A percentile compares a stretch with the other conserved stretches of the same genome.
phyloP scores from a whole-genome alignment of 2,888 invertebrate genomes.

The Zhengitettix transpicula region DNA sequence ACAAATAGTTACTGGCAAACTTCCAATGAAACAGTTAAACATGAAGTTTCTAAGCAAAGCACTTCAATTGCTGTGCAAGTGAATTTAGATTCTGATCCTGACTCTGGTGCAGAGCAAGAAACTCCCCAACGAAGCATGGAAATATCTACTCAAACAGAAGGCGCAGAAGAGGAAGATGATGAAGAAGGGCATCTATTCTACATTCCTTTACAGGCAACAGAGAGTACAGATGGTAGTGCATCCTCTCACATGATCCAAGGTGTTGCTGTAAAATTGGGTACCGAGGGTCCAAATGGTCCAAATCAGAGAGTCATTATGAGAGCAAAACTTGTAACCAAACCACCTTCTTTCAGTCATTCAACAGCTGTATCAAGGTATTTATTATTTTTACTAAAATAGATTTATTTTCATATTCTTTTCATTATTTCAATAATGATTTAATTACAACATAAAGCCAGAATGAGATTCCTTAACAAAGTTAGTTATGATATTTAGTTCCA shows the following conservation, averaged over 20 bases:
- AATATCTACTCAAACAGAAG: slow-evolving; percentile 30
- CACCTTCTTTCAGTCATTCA: slow-evolving; percentile 26
- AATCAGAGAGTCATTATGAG: slow-evolving; percentile 44
- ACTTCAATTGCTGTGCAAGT: slow-evolving; percentile 37
- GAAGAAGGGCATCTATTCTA: slow-evolving; percentile 42
- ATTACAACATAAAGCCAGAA: neutral
- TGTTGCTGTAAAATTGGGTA: slow-evolving; percentile 45
- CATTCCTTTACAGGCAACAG: slow-evolving; percentile 37
- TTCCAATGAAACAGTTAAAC: no score
- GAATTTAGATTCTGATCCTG: slow-evolving; percentile 27
- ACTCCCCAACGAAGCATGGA: slow-evolving; percentile 22
- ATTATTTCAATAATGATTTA: neutral
- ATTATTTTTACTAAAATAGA: neutral
- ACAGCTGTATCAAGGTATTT: neutral
- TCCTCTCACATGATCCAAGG: slow-evolving; percentile 33
- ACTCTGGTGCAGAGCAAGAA: slow-evolving; percentile 11
- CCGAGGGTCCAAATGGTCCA: slow-evolving; percentile 42
- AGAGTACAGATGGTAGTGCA: slow-evolving; percentile 22
- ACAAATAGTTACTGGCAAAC: no score
- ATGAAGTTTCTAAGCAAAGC: slow-evolving; percentile 19
- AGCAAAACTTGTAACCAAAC: slow-evolving; percentile 45
- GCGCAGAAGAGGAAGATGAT: slow-evolving; percentile 28
- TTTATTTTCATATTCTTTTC: neutral
- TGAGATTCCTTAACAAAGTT: no score
- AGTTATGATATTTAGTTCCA: no score